These are phyloP conservation scores for Chascanopsetta lugubris DNA, from an alignment of 2,113 vertebrate genomes.

Conservation along the genomic window DNA sequence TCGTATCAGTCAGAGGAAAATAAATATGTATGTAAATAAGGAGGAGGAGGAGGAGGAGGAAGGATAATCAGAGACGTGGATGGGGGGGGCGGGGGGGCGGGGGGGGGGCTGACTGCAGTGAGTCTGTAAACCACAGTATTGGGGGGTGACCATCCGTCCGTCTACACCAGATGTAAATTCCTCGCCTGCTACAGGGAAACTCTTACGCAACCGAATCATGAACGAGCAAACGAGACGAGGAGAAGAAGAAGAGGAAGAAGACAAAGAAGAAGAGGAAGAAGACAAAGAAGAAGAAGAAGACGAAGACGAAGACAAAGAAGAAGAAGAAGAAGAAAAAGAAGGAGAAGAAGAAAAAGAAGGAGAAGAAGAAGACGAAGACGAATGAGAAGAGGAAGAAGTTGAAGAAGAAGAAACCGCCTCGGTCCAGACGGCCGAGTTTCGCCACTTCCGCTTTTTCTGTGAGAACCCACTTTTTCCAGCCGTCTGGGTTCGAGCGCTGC, in stretches of 20 bases:
- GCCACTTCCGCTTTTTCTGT: conserved; percentile 63
- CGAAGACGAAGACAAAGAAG: conserved; percentile 57
- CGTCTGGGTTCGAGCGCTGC: conserved; percentile 72
- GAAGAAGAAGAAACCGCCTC: conserved; percentile 62
- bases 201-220: conserved; percentile 74
- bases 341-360: conserved; percentile 49
- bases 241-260: conserved; percentile 60
- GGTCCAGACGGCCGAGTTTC: conserved; percentile 71
- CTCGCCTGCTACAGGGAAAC: conserved; percentile 65
- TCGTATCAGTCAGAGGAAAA: conserved; percentile 52
- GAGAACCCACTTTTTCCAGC: conserved; percentile 70
- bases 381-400: conserved; percentile 60
- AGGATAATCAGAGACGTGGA: conserved; percentile 43
- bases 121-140: conserved; percentile 44
- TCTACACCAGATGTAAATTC: conserved; percentile 76
- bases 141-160: conserved; percentile 41
- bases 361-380: conserved; percentile 55
- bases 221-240: conserved; percentile 72
- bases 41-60: not conserved
- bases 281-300: conserved; percentile 48
- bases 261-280: conserved; percentile 48
- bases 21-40: conserved; percentile 35
- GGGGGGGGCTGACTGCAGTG: conserved; percentile 39
- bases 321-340: conserved; percentile 63
- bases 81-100: conserved; percentile 22